phyloP scores from a whole-genome alignment of 2,888 invertebrate species.

The Lasiommata megera region DNA sequence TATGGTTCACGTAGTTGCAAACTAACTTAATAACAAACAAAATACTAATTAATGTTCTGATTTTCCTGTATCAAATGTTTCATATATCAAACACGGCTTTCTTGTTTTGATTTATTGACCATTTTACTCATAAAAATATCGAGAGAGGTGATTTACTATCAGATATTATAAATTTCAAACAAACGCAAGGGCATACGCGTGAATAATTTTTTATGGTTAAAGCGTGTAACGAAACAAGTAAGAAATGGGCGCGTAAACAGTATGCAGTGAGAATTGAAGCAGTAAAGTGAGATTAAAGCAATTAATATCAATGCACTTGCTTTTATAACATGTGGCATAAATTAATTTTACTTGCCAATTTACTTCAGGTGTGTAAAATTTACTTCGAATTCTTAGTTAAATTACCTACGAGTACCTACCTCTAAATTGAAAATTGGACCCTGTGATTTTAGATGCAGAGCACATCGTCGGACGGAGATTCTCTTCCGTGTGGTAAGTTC shows the following conservation, averaged over 20 bases:
- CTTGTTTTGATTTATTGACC: conserved; percentile 13
- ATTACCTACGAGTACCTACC: neutral
- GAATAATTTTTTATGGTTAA: conserved; percentile 58
- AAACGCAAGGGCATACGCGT: conserved; percentile 59
- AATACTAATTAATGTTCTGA: neutral
- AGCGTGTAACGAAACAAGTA: conserved; percentile 51
- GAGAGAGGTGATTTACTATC: conserved; percentile 26
- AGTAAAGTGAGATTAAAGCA: conserved; percentile 2
- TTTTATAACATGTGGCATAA: conserved; percentile 26
- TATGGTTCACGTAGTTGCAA: too few species aligned
- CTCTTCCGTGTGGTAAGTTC: conserved; percentile 3
- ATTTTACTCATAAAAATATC: conserved; percentile 9
- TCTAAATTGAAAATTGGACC: neutral
- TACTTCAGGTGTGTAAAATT: conserved; percentile 49
- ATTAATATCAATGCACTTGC: conserved; percentile 35
- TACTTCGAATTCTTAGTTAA: neutral
- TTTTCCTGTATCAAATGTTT: neutral
- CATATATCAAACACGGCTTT: neutral
- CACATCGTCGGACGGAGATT: neutral
- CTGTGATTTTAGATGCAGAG: conserved; percentile 1
- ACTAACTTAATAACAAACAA: too few species aligned
- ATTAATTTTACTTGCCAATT: conserved; percentile 17
- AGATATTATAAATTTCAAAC: conserved; percentile 40
- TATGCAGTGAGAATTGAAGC: conserved; percentile 37
- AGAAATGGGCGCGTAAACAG: conserved; percentile 44